phyloP scores from a whole-genome alignment of 1,140 invertebrate species.

The Xylocopa sonorina region DNA sequence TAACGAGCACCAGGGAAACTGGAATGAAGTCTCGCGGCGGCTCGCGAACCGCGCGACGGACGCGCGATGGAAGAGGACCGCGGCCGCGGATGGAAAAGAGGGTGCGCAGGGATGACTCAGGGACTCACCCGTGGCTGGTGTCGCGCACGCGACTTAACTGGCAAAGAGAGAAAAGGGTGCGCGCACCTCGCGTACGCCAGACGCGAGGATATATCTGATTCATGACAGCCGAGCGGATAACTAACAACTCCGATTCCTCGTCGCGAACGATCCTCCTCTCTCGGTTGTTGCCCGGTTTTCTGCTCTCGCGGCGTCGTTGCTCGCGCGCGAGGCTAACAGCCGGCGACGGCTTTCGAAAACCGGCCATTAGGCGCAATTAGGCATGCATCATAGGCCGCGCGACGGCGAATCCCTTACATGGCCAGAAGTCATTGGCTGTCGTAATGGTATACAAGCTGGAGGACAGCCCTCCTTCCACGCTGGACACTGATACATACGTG shows the following conservation, averaged over 20 bases:
- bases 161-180: constrained; percentile 25
- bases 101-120: not conserved
- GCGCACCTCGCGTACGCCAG: not conserved
- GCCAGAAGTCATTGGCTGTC: constrained; percentile 57
- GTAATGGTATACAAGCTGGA: constrained; percentile 43
- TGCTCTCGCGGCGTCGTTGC: not conserved
- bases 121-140: not conserved
- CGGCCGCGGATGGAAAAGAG: too few species aligned
- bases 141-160: constrained; percentile 48
- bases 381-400: constrained; percentile 69
- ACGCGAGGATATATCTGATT: constrained; percentile 43
- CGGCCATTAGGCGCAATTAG: constrained; percentile 70
- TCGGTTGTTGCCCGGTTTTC: constrained; percentile 9
- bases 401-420: constrained; percentile 62
- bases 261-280: not conserved
- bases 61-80: constrained; percentile 23
- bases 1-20: constrained; percentile 38
- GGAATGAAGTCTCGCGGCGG: constrained; percentile 21
- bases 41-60: not conserved
- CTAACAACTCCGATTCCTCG: constrained; percentile 46
- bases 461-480: constrained; percentile 13
- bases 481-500: constrained; percentile 6
- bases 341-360: constrained; percentile 66
- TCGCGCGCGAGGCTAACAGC: constrained; percentile 38
- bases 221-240: constrained; percentile 40